Percentiles rank a stretch among this genome's conserved stretches.
Conservation (phyloP, 2,113 vertebrate species). For the Pavo muticus region DNA sequence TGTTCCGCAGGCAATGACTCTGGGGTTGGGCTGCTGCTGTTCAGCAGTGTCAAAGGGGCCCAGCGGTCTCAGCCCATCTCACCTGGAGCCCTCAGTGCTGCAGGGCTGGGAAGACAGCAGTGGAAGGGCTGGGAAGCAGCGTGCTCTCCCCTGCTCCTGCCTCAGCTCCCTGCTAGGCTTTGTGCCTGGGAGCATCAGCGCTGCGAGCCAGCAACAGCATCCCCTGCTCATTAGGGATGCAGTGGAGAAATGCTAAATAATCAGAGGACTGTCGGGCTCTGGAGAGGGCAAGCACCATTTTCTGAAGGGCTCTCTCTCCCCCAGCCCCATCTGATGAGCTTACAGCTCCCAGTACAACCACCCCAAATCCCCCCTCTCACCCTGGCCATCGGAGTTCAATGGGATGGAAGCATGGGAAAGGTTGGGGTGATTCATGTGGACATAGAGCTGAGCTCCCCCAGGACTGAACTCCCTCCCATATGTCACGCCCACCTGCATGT, state of each 20-base stretch:
- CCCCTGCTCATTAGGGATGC: background rate
- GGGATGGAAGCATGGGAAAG: background rate
- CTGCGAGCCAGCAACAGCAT: accelerated
- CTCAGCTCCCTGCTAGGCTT: background rate
- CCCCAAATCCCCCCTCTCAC: background rate
- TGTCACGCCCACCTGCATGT: background rate
- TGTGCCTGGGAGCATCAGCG: background rate
- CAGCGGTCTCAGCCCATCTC: background rate
- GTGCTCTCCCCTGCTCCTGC: background rate
- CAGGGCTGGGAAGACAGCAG: background rate
- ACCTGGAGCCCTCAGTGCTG: background rate
- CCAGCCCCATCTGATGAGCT: background rate
- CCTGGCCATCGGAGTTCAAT: background rate
- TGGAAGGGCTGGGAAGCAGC: background rate
- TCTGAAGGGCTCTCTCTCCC: background rate
- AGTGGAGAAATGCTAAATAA: background rate
- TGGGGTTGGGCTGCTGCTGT: background rate
- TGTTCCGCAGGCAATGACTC: background rate
- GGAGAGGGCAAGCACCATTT: background rate
- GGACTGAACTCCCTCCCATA: background rate
- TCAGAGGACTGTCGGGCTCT: background rate
- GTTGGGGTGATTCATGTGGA: background rate
- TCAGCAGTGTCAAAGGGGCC: background rate
- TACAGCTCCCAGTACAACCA: background rate
- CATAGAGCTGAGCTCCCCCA: background rate